Percentiles rank a stretch among this genome's conserved stretches.
These are phyloP conservation scores for Aleiodes leptofemur DNA, from an alignment of 2,888 invertebrate genomes.

Conservation along the genomic window DNA sequence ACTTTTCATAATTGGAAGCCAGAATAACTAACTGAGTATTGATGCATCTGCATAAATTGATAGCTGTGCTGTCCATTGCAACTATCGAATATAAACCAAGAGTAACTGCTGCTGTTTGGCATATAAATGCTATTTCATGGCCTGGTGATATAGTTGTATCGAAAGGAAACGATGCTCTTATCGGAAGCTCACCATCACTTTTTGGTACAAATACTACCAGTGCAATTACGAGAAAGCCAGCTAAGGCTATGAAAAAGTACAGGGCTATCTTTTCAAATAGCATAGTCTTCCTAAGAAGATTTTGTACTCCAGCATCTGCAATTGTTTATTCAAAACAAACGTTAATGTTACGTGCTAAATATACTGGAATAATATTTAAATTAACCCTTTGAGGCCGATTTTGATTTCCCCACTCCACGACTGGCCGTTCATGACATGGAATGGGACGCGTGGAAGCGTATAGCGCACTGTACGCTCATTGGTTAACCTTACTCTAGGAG, in stretches of 20 bases:
- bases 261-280: constrained; percentile 51
- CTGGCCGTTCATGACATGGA: too few species aligned
- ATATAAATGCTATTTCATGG: constrained; percentile 56
- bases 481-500: too few species aligned
- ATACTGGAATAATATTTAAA: too few species aligned
- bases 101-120: constrained; percentile 58
- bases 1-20: constrained; percentile 58
- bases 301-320: constrained; percentile 49
- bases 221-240: constrained; percentile 53
- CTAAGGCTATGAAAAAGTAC: constrained; percentile 57
- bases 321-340: not conserved
- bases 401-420: too few species aligned
- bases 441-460: too few species aligned
- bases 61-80: constrained; percentile 58
- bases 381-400: too few species aligned
- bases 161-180: constrained; percentile 65
- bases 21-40: constrained; percentile 60
- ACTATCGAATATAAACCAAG: constrained; percentile 60
- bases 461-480: too few species aligned
- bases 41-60: constrained; percentile 57
- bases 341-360: too few species aligned
- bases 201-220: constrained; percentile 61
- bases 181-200: constrained; percentile 60
- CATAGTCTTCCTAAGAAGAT: constrained; percentile 51
- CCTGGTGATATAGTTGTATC: constrained; percentile 58